Percentiles rank a stretch among this genome's conserved stretches.
These are phyloP conservation scores for Vanessa tameamea DNA, from an alignment of 1,140 invertebrate genomes.

Conservation along the genomic window DNA sequence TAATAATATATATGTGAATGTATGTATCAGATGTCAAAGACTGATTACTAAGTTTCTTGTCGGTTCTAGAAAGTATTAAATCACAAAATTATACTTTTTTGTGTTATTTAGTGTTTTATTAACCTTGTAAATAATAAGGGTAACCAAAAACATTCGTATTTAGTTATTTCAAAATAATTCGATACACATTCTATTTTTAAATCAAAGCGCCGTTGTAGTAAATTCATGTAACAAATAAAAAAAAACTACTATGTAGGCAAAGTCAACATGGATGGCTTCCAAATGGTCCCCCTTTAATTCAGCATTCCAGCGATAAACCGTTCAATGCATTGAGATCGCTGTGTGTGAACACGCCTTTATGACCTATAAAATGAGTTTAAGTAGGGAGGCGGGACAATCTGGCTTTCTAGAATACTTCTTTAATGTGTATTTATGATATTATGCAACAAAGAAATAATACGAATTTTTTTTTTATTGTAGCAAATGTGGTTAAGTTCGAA, in stretches of 20 bases:
- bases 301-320: conserved; percentile 20
- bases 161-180: too few relatives aligned
- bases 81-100: too few relatives aligned
- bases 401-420: neutral
- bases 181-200: too few relatives aligned
- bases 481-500: too few relatives aligned
- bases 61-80: too few relatives aligned
- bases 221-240: neutral
- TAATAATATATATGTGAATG: too few relatives aligned
- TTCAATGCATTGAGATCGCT: conserved; percentile 18
- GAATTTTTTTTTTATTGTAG: neutral
- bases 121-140: too few relatives aligned
- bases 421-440: neutral
- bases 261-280: conserved; percentile 20
- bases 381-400: conserved; percentile 19
- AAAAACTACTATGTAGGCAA: neutral
- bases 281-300: conserved; percentile 12
- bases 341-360: conserved; percentile 26
- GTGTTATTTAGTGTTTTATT: too few relatives aligned
- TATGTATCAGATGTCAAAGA: too few relatives aligned
- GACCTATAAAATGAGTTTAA: conserved; percentile 29
- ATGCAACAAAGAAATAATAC: neutral
- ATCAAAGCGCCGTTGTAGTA: too few relatives aligned
- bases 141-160: too few relatives aligned
- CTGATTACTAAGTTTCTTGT: too few relatives aligned